phyloP scores from a whole-genome alignment of 2,797 vertebrate species.

The Serranus cabrilla region DNA sequence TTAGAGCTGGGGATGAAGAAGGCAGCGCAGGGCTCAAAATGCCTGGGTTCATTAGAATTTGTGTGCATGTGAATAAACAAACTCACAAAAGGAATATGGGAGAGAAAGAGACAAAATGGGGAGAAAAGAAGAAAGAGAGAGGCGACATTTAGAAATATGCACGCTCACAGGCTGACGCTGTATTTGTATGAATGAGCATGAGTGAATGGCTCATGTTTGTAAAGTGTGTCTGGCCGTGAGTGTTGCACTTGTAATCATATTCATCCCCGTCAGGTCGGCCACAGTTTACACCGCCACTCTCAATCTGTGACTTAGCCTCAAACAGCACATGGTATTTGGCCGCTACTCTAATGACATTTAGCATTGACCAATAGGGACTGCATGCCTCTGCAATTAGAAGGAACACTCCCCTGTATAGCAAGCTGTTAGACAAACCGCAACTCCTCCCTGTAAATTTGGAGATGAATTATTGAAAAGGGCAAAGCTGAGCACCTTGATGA shows the following conservation, averaged over 20 bases:
- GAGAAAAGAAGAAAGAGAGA: conserved; percentile 5
- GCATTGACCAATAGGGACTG: conserved; percentile 64
- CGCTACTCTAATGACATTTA: conserved; percentile 78
- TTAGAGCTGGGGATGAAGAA: conserved; percentile 48
- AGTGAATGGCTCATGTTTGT: conserved; percentile 58
- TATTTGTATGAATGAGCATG: conserved; percentile 49
- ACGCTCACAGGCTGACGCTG: conserved; percentile 22
- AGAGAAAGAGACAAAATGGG: conserved; percentile 1
- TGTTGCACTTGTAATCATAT: conserved; percentile 58
- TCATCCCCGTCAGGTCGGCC: conserved; percentile 55
- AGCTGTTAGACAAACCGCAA: conserved; percentile 69
- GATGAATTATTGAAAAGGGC: conserved; percentile 85
- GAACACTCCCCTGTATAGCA: conserved; percentile 56
- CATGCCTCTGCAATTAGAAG: conserved; percentile 78
- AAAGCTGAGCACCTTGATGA: conserved; percentile 79
- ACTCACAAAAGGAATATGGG: background rate
- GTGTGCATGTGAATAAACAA: conserved; percentile 19
- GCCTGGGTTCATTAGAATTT: conserved; percentile 49
- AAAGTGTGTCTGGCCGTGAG: conserved; percentile 33
- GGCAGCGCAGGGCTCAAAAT: conserved; percentile 31
- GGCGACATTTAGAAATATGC: conserved; percentile 35
- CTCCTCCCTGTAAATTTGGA: conserved; percentile 76
- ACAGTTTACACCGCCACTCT: conserved; percentile 60
- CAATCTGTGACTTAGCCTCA: conserved; percentile 55
- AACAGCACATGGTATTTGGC: conserved; percentile 72